Evolutionary conservation across 2,113 vertebrate species (phyloP), one percentile per base, ranked within the genome.

Genomic region (Australoheros scitulus): DNA sequence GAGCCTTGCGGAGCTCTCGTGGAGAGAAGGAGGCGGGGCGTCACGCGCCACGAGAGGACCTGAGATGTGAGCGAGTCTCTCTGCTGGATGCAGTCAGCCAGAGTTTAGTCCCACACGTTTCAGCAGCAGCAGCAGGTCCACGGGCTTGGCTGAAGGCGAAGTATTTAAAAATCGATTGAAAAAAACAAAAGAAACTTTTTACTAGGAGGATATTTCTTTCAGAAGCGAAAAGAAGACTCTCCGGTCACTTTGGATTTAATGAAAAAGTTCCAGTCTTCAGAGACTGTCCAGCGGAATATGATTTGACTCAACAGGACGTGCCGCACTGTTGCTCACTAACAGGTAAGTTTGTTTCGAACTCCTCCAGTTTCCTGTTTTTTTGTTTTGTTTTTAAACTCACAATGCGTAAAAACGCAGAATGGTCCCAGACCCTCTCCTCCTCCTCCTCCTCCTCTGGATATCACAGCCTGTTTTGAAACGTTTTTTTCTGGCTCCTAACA

Each of bases 11-110:
- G 11, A n/a, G 57, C 34, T 47, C 58, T 18, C 22, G 29, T n/a
- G 56, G 36, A 58, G 72, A 11, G 75, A 56, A 43, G n/a, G 78
- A 7, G 93, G 93, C 86, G 92, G 90, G 70, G 92, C 89, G 55
- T 86, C 8, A 11, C 79, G 77, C 79, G 11, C 81, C 55, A 29
- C 50, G 34, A 36, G 80, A 43, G 82, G 58, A 55, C 79, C 78
- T 7, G 75, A n/a, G 85, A 80, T 61, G 82, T 11, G 83, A 59
- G 75, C 24, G 77, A 52, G 77, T 56, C 14, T 74, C 34, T 32
- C 29, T 20, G 81, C 81, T 84, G 82, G 83, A 88, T 76, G 82
- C 79, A 76, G 56, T 56, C 78, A 63, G 52, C 74, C 38, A 32
- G 56, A 59, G 70, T 11, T 5, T 59, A 57, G 70, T 6, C 11